These are phyloP conservation scores for Halictus ligatus DNA, from an alignment of 2,888 invertebrate species.

Conservation along the genomic window DNA sequence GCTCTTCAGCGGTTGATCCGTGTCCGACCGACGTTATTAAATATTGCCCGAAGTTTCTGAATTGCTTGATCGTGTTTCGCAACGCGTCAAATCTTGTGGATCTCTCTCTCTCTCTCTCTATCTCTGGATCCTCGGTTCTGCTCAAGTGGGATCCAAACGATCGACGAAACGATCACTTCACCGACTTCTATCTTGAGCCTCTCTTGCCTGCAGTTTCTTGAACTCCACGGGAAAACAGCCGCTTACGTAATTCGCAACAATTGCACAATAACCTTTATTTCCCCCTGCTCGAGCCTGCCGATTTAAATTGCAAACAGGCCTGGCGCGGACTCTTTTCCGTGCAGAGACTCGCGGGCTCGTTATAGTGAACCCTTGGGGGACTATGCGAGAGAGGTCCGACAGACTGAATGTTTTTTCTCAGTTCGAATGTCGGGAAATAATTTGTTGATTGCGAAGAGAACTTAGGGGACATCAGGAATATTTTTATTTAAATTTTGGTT, in stretches of 20 bases:
- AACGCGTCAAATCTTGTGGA: not conserved
- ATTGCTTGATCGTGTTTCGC: conserved; percentile 33
- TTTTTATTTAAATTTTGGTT: not conserved
- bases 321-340: not conserved
- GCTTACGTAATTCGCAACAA: not conserved
- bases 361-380: not conserved
- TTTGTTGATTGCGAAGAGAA: not conserved
- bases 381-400: not conserved
- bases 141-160: not conserved
- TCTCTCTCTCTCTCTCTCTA: not conserved
- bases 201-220: not conserved
- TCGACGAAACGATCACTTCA: not conserved
- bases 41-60: conserved; percentile 32
- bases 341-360: not conserved
- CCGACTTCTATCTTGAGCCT: not conserved
- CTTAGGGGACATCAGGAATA: no score
- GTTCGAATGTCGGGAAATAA: not conserved
- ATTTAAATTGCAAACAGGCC: not conserved
- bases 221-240: not conserved
- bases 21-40: conserved; percentile 42
- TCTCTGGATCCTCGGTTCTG: not conserved
- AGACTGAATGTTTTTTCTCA: not conserved
- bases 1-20: conserved; percentile 47
- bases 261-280: not conserved
- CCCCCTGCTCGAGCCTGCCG: no score